Conservation (phyloP, 2,113 vertebrate species). For the Piaya cayana region DNA sequence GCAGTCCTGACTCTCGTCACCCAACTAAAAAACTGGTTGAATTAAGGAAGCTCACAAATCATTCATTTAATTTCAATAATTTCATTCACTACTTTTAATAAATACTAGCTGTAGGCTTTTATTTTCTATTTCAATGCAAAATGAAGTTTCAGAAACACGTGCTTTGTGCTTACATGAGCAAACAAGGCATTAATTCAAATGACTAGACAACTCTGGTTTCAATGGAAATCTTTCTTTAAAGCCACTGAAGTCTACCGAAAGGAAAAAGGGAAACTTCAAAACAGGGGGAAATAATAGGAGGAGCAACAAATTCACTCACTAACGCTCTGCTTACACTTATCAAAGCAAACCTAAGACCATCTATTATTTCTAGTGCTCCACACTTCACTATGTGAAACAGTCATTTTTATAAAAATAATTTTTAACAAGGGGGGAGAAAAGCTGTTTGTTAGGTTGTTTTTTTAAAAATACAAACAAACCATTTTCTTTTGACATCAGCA, state of each 20-base stretch:
- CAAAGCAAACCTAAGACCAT: neutral
- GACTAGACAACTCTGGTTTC: neutral
- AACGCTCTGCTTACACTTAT: neutral
- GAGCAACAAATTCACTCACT: neutral
- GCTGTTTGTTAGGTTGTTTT: neutral
- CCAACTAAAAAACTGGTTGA: neutral
- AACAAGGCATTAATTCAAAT: neutral
- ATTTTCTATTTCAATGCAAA: neutral
- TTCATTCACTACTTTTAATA: neutral
- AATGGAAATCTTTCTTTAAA: neutral
- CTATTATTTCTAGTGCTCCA: neutral
- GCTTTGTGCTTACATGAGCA: neutral
- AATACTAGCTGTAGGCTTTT: neutral
- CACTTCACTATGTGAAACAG: neutral
- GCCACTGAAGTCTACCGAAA: neutral
- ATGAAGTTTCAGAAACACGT: neutral
- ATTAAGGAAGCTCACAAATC: neutral
- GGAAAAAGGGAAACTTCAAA: neutral
- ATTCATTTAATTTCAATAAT: neutral
- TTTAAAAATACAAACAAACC: neutral
- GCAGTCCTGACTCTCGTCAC: neutral
- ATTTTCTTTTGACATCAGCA: neutral
- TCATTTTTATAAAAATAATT: neutral
- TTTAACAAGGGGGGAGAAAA: neutral
- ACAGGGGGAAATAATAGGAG: neutral